Evolutionary conservation across 2,113 vertebrate species (phyloP).

Genomic region (Paratilapia polleni): DNA sequence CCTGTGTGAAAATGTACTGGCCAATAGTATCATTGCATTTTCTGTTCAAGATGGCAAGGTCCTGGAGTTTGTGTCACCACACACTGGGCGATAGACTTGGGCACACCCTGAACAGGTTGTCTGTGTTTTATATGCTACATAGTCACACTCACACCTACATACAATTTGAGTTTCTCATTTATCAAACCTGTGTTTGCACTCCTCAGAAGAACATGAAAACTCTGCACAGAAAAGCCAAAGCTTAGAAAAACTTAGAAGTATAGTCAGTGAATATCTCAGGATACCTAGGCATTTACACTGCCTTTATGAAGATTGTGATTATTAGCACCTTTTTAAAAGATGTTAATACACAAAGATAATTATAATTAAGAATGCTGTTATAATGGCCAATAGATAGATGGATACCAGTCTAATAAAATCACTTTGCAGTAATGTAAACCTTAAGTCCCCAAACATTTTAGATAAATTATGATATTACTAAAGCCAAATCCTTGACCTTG

Average conservation of each 20-base stretch:
- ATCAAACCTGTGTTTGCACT: background rate
- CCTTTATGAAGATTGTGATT: background rate
- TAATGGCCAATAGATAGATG: background rate
- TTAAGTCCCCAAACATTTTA: background rate
- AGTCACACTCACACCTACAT: background rate
- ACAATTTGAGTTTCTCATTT: slow-evolving; percentile 1
- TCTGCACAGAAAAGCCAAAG: background rate
- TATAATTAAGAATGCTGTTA: background rate
- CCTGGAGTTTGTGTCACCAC: background rate
- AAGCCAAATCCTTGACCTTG: too few relatives aligned
- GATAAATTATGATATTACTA: too few relatives aligned
- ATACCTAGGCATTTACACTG: background rate
- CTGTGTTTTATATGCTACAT: background rate
- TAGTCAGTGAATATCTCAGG: accelerated
- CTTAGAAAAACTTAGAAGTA: too few relatives aligned
- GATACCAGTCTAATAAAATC: background rate
- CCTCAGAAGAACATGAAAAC: background rate
- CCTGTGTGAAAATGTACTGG: background rate
- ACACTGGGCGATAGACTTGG: background rate
- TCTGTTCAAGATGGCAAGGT: background rate
- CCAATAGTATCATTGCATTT: background rate
- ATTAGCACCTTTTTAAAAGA: background rate
- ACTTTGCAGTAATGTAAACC: background rate
- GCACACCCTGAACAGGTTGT: background rate
- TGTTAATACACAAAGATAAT: background rate